Percentiles rank a stretch among this genome's conserved stretches.
phyloP scores from a whole-genome alignment of 2,113 vertebrate species.

The Oophaga pumilio region DNA sequence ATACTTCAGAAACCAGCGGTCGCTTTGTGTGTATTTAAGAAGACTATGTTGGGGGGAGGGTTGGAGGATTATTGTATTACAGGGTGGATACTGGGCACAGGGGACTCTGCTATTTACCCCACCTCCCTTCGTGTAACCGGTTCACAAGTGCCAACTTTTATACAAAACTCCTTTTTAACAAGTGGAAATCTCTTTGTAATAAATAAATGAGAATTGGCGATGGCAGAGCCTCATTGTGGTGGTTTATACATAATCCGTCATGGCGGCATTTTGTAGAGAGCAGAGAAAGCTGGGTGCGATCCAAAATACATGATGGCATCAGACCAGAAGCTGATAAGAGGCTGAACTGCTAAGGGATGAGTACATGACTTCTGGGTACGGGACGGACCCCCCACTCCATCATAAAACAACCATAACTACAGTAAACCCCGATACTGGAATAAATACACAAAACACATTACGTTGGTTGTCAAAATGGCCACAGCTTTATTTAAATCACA shows the following conservation, averaged over 20 bases:
- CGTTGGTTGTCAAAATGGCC: too few species aligned
- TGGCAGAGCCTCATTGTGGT: background rate
- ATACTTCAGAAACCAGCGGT: constrained; percentile 51
- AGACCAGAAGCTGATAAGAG: too few species aligned
- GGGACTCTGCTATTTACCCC: constrained; percentile 22
- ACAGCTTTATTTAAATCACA: too few species aligned
- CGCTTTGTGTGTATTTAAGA: constrained; percentile 46
- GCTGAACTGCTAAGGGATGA: too few species aligned
- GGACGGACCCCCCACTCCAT: too few species aligned
- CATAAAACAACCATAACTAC: too few species aligned
- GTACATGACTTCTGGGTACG: too few species aligned
- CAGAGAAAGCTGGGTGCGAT: too few species aligned
- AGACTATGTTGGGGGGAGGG: constrained; percentile 30
- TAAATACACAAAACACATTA: too few species aligned
- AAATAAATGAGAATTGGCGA: constrained; percentile 40
- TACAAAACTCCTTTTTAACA: constrained; percentile 55
- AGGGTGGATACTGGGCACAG: constrained; percentile 51
- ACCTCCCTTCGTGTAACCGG: constrained; percentile 19
- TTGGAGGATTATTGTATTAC: constrained; percentile 54
- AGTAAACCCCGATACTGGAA: too few species aligned
- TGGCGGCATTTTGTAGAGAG: too few species aligned
- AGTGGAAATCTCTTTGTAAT: constrained; percentile 55
- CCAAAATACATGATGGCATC: too few species aligned
- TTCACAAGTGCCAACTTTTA: constrained; percentile 59
- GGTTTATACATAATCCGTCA: background rate